Evolutionary conservation across 1,140 invertebrate species (phyloP).

Genomic region (Coptotermes formosanus): DNA sequence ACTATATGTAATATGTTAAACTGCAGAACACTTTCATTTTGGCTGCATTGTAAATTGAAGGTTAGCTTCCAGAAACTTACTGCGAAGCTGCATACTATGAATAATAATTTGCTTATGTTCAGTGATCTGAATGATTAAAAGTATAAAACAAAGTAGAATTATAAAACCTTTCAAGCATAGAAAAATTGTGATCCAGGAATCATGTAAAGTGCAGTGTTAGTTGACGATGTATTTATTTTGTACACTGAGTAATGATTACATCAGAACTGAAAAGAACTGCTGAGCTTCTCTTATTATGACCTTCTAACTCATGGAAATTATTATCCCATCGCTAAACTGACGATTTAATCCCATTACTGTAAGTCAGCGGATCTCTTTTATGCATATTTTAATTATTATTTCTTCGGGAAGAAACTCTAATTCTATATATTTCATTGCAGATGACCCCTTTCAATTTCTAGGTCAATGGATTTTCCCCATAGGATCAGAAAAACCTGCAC

Average conservation of each 20-base stretch:
- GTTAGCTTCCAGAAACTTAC: too few species aligned
- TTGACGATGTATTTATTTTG: not conserved
- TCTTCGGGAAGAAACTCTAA: not conserved
- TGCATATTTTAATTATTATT: not conserved
- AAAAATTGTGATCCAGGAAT: not conserved
- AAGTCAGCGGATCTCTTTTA: not conserved
- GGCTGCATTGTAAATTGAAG: too few species aligned
- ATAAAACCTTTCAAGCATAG: not conserved
- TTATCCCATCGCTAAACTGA: not conserved
- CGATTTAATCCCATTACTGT: not conserved
- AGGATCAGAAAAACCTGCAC: not conserved
- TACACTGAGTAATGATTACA: not conserved
- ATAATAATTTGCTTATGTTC: not conserved
- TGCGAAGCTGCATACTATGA: not conserved
- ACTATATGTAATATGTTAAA: too few species aligned
- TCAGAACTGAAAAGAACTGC: not conserved
- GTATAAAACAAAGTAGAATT: not conserved
- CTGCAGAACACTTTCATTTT: too few species aligned
- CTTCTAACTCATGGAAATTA: not conserved
- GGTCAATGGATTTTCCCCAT: slow-evolving; percentile 5
- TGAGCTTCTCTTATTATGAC: not conserved
- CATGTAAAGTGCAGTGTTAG: not conserved
- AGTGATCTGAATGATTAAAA: not conserved
- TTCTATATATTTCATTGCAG: not conserved
- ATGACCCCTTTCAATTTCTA: not conserved